Base-by-base conservation (phyloP, 2,113 vertebrate genomes). In the Brachionichthys hirsutus region DNA sequence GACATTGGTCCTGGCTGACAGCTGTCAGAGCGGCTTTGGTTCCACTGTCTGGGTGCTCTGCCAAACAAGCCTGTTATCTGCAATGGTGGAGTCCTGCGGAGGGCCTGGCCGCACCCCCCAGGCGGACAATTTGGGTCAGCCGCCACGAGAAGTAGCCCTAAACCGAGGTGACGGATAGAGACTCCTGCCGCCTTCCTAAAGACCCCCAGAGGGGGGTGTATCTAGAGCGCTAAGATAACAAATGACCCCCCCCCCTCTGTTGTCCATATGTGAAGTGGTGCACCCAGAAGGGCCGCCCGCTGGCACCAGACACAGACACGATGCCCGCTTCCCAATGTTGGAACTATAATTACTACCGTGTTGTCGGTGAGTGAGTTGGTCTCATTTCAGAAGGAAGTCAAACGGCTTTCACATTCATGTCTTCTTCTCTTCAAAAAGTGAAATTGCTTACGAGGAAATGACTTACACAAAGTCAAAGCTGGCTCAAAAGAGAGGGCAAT, bases 11-110 rank as follows among this genome's bases (percentile, higher is more conserved):
- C 81, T 73, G 52, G 75, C 70, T 87, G 89, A 91, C 87, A 90
- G 88, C 88, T 92, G 90, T 92, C 92, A 87, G 72, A 60, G 48
- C 76, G 49, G 80, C 79, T 89, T 81, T 73, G 78, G 79, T 72
- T 86, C 67, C 72, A 62, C 17, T 65, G 79, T 85, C 76, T 73
- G 80, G 78, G 77, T 82, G 66, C 51, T 80, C 78, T 83, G 83
- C 87, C 88, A 88, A 85, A 89, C 77, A 30, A 67, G 73, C 72
- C 81, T 71, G 77, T 88, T 86, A 85, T 82, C 78, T 76, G 49
- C 73, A 16, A 63, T 2, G 41, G 55, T 41, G 43, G 63, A 70
- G 68, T 63, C 60, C 43, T 51, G 50, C 36, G 36, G 45, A 60
- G 70, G 56, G 53, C 54, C 36, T n/a, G 54, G 65, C 56, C 45